phyloP scores from a whole-genome alignment of 2,113 vertebrate genomes.

The Nothocercus nigrocapillus region DNA sequence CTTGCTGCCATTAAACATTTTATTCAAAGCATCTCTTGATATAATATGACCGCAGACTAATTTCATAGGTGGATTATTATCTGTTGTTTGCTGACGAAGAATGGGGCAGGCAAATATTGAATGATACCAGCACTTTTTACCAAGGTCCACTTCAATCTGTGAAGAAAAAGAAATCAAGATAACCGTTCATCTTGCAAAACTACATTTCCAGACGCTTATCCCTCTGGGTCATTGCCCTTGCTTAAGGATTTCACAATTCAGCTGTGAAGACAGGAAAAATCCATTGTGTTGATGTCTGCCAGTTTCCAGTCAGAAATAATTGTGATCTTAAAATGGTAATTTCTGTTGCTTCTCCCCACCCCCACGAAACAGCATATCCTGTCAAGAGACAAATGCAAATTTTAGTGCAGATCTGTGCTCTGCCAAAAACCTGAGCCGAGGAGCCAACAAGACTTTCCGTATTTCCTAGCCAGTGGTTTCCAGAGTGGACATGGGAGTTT shows the following conservation, averaged over 20 bases:
- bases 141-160: constrained; percentile 89
- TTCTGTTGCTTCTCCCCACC: neutral
- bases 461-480: neutral
- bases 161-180: constrained; percentile 28
- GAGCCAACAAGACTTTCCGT: neutral
- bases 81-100: constrained; percentile 89
- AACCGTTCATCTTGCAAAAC: neutral
- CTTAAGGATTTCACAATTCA: neutral
- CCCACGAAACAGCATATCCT: neutral
- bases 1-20: constrained; percentile 92
- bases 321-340: neutral
- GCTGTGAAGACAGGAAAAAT: neutral
- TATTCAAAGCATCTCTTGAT: constrained; percentile 90
- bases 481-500: neutral
- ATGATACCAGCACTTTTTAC: constrained; percentile 90
- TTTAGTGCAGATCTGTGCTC: neutral
- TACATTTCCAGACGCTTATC: neutral
- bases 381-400: neutral
- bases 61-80: constrained; percentile 89
- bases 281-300: neutral
- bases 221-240: neutral
- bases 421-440: neutral
- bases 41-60: constrained; percentile 89
- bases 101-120: constrained; percentile 90
- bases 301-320: neutral